phyloP scores from a whole-genome alignment of 2,888 invertebrate genomes.

The Strigamia maritima region DNA sequence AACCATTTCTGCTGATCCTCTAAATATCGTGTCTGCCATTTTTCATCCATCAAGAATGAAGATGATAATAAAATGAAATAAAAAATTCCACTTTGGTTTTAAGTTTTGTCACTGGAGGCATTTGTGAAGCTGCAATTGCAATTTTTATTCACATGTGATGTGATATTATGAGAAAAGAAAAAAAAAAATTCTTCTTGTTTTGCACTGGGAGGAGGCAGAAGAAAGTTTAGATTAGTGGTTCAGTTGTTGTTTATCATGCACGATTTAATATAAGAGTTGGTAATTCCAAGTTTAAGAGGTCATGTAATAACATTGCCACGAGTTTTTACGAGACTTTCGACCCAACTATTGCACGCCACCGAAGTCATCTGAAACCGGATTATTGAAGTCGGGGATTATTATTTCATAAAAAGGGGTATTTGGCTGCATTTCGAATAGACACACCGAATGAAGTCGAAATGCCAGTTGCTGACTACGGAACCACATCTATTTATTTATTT shows the following conservation, averaged over 20 bases:
- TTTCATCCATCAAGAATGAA: not conserved
- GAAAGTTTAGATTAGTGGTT: not conserved
- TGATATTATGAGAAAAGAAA: too few relatives aligned
- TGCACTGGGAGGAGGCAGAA: too few relatives aligned
- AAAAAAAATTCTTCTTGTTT: too few relatives aligned
- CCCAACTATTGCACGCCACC: not conserved
- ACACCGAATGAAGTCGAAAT: too few relatives aligned
- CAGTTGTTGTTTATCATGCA: not conserved
- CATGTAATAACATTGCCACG: not conserved
- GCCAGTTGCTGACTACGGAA: too few relatives aligned
- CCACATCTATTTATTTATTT: too few relatives aligned
- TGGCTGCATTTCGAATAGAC: too few relatives aligned
- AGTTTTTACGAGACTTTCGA: conserved; percentile 5
- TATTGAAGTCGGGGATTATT: not conserved
- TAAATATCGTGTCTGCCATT: not conserved
- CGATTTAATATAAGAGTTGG: conserved; percentile 4
- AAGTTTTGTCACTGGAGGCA: not conserved
- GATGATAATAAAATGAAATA: not conserved
- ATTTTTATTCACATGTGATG: not conserved
- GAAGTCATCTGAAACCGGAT: not conserved
- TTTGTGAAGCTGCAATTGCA: not conserved
- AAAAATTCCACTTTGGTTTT: not conserved
- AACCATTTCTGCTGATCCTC: not conserved
- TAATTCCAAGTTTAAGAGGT: not conserved
- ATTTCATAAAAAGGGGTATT: too few relatives aligned